phyloP scores from a whole-genome alignment of 2,797 vertebrate genomes.

The Malacoraja senta region DNA sequence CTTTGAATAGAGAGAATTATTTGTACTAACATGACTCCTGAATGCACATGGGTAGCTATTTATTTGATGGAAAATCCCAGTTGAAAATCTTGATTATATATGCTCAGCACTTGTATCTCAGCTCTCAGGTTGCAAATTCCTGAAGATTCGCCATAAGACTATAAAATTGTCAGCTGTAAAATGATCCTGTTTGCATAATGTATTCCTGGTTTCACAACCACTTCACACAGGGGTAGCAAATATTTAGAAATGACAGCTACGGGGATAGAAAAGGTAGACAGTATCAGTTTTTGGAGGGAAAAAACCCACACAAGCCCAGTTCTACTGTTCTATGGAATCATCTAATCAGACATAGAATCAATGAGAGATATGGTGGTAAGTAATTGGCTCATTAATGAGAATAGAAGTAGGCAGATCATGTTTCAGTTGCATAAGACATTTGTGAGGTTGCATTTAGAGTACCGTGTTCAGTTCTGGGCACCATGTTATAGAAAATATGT shows the following conservation, averaged over 20 bases:
- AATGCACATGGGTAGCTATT: background rate
- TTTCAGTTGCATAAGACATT: too few relatives aligned
- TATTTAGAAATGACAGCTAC: background rate
- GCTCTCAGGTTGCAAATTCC: background rate
- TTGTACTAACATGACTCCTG: background rate
- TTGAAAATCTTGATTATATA: background rate
- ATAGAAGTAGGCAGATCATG: too few relatives aligned
- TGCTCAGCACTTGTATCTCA: background rate
- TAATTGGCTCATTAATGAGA: too few relatives aligned
- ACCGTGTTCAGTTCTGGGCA: too few relatives aligned
- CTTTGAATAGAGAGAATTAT: background rate
- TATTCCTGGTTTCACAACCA: background rate
- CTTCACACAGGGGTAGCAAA: background rate
- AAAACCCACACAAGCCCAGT: background rate
- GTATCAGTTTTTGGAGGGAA: background rate
- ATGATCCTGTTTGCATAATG: background rate
- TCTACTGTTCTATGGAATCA: background rate
- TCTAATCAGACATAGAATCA: too few relatives aligned
- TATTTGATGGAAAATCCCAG: background rate
- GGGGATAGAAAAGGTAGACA: background rate
- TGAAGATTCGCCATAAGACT: background rate
- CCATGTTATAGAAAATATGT: too few relatives aligned
- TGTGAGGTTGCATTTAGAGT: too few relatives aligned
- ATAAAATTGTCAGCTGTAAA: background rate
- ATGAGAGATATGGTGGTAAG: too few relatives aligned